Percentiles rank a stretch among this genome's conserved stretches.
phyloP scores from a whole-genome alignment of 2,888 invertebrate genomes.

The Diaphora mendica region DNA sequence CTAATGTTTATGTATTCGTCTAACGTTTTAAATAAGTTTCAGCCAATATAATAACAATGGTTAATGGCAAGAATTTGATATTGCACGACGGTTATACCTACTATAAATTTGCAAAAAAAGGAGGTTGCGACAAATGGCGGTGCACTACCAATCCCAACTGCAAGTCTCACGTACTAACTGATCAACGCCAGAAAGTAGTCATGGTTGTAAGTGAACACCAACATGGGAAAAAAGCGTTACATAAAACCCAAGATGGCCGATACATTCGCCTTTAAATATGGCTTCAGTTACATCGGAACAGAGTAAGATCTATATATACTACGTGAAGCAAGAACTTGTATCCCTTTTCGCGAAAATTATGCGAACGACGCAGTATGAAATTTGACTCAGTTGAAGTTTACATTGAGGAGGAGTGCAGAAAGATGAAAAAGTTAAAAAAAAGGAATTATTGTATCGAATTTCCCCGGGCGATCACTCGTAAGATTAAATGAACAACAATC shows the following conservation, averaged over 20 bases:
- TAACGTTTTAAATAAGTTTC: conserved; percentile 9
- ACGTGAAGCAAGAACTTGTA: no score
- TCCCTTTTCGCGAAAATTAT: no score
- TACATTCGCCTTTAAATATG: conserved; percentile 7
- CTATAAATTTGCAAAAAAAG: conserved; percentile 15
- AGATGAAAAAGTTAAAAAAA: no score
- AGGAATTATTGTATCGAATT: no score
- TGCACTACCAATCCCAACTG: conserved; percentile 18
- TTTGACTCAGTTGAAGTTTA: no score
- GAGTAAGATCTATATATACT: neutral
- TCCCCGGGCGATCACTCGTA: no score
- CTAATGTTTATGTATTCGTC: neutral
- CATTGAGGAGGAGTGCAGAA: no score
- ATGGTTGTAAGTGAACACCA: conserved; percentile 20
- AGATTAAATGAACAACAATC: neutral
- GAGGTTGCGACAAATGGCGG: conserved; percentile 15
- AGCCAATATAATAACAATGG: conserved; percentile 46
- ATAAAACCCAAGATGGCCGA: conserved; percentile 10
- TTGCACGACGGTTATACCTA: conserved; percentile 20
- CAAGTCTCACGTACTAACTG: conserved; percentile 16
- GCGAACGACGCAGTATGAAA: no score
- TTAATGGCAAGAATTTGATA: conserved; percentile 40
- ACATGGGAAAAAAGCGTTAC: conserved; percentile 30
- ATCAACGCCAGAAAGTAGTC: neutral
- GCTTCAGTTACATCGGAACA: neutral